Evolutionary conservation across 2,113 vertebrate species (phyloP), one percentile per base, ranked within the genome.

Genomic region (Paracanthobrama guichenoti): DNA sequence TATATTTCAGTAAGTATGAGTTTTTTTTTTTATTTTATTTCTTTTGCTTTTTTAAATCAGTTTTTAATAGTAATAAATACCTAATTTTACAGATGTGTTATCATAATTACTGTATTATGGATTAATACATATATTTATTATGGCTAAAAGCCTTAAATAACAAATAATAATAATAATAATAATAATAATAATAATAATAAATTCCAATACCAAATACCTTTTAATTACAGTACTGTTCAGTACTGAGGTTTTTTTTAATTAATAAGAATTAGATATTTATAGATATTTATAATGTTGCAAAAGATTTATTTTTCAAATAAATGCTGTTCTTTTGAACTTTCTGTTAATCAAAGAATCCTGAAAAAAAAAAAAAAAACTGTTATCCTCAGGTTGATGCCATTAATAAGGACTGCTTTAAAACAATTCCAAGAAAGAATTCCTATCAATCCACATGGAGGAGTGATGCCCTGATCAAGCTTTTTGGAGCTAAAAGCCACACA

Each of bases 1-100:
- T 93, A 95, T 87, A 93, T 92, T 87, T 96, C 94, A 4, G 97
- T 98, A 89, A 97, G 97, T 97, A 86, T 86, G 44, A 3, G 0
- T 22, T n/a, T 18, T 42, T 83, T 42, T 3, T 13, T 64, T 31
- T 18, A 48, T 64, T 60, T n/a, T n/a, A n/a, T n/a, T n/a, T n/a
- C n/a, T n/a, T n/a, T n/a, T n/a, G n/a, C n/a, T n/a, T n/a, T 60
- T 11, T 48, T 67, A 14, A n/a, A 6, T 24, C 39, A 39, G 35
- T 79, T 55, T n/a, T 6, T 28, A 55, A 55, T 22, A 8, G 6
- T 26, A 42, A n/a, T 1, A 11, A 48, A 46, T 39, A 46, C n/a
- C 18, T 46, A 8, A 50, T 50, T 74, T 9, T 46, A 50, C 39
- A 11, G 13, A 12, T 57, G 57, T 57, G 28, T 16, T 14, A 57